phyloP scores from a whole-genome alignment of 2,888 invertebrate genomes.

The Alcis repandata region DNA sequence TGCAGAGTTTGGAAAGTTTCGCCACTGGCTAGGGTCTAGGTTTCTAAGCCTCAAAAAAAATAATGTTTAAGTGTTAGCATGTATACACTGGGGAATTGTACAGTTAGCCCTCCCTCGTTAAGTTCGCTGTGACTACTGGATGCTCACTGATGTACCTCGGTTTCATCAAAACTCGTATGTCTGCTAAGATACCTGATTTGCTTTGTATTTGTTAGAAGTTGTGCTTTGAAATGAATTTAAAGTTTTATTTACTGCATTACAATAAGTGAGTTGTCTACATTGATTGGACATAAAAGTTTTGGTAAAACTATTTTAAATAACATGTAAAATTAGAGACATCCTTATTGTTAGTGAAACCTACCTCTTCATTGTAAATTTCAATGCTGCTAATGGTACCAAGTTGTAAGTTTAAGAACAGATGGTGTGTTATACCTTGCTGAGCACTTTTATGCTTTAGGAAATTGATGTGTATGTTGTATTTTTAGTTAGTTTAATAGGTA shows the following conservation, averaged over 20 bases:
- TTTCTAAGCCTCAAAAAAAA: slow-evolving; percentile 82
- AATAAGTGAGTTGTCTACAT: slow-evolving; percentile 62
- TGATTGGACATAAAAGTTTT: slow-evolving; percentile 76
- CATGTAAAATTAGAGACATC: slow-evolving; percentile 84
- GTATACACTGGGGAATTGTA: slow-evolving; percentile 86
- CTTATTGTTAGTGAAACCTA: slow-evolving; percentile 83
- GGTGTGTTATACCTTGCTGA: slow-evolving; percentile 55
- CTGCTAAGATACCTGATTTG: slow-evolving; percentile 64
- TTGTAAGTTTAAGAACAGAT: slow-evolving; percentile 73
- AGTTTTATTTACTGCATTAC: slow-evolving; percentile 64
- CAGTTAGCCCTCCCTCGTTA: slow-evolving; percentile 87
- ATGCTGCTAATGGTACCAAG: slow-evolving; percentile 84
- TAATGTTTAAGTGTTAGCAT: slow-evolving; percentile 86
- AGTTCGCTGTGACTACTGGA: slow-evolving; percentile 85
- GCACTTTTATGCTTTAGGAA: slow-evolving; percentile 56
- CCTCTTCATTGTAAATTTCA: slow-evolving; percentile 85
- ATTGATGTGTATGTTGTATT: slow-evolving; percentile 81
- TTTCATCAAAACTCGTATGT: slow-evolving; percentile 81
- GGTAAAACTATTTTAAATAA: slow-evolving; percentile 71
- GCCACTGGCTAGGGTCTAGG: slow-evolving; percentile 82
- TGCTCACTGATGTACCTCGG: slow-evolving; percentile 82
- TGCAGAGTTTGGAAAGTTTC: slow-evolving; percentile 85
- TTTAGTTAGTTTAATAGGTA: slow-evolving; percentile 86
- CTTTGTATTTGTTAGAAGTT: slow-evolving; percentile 69
- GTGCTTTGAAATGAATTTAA: slow-evolving; percentile 75